phyloP scores from a whole-genome alignment of 2,888 invertebrate species.

The Trichogramma dendrolimi region DNA sequence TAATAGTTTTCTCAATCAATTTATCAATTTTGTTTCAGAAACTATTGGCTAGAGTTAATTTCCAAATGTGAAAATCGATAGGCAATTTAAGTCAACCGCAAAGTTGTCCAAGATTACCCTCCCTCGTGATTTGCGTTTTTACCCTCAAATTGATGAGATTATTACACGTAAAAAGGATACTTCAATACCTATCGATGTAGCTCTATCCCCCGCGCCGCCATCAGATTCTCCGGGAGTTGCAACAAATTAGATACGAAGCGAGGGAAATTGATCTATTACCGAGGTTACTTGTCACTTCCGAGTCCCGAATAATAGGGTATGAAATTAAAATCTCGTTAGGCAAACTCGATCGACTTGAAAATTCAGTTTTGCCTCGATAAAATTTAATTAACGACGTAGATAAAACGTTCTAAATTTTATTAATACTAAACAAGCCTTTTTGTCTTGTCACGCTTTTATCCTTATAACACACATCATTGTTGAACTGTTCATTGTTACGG shows the following conservation, averaged over 20 bases:
- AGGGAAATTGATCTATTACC: constrained; percentile 48
- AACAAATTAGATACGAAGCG: constrained; percentile 49
- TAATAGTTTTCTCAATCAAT: not conserved
- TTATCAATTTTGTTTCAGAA: too few species aligned
- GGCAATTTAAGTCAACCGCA: constrained; percentile 13
- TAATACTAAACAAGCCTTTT: too few species aligned
- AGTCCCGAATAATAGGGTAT: constrained; percentile 13
- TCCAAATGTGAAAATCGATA: constrained; percentile 1
- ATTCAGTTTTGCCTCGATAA: too few species aligned
- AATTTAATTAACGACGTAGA: too few species aligned
- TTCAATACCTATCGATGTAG: constrained; percentile 25
- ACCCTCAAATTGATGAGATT: constrained; percentile 37
- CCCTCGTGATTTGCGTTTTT: constrained; percentile 11
- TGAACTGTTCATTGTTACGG: too few species aligned
- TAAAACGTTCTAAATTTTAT: too few species aligned
- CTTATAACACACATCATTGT: too few species aligned
- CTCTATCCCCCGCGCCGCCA: constrained; percentile 18
- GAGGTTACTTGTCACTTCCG: constrained; percentile 35
- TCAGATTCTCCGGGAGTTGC: constrained; percentile 38
- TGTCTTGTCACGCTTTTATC: too few species aligned
- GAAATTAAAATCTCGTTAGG: constrained; percentile 17
- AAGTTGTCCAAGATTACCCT: constrained; percentile 6
- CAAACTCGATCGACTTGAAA: too few species aligned
- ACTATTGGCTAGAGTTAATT: not conserved
- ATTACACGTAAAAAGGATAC: constrained; percentile 36